Evolutionary conservation across 2,113 vertebrate species (phyloP).

Genomic region (Heteronetta atricapilla): DNA sequence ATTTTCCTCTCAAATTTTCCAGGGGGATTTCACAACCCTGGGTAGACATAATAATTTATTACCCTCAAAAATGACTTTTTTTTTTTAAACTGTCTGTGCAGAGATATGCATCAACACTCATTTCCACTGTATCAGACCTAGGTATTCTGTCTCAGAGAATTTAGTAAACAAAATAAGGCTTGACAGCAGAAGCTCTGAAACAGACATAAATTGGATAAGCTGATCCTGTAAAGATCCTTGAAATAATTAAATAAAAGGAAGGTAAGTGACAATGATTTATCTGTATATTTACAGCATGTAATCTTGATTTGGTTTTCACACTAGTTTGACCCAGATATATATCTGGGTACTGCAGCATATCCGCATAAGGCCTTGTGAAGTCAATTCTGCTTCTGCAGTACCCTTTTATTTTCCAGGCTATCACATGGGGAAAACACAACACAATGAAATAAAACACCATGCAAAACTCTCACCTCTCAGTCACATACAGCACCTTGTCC

Average conservation of each 20-base stretch:
- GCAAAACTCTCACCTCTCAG: not conserved
- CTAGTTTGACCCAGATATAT: not conserved
- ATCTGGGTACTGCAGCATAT: not conserved
- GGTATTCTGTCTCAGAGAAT: not conserved
- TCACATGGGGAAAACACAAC: not conserved
- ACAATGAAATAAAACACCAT: not conserved
- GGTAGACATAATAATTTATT: not conserved
- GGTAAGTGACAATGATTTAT: not conserved
- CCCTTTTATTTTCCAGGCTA: not conserved
- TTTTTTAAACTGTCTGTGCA: not conserved
- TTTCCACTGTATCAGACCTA: not conserved
- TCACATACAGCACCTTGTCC: not conserved
- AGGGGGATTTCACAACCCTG: not conserved
- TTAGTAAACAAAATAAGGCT: not conserved
- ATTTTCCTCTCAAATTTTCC: slow-evolving; percentile 10
- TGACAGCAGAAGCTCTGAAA: not conserved
- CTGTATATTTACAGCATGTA: not conserved
- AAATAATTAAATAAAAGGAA: not conserved
- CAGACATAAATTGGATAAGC: not conserved
- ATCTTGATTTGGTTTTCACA: not conserved
- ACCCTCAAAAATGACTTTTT: not conserved
- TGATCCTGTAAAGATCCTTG: not conserved
- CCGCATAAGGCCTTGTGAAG: not conserved
- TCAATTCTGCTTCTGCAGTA: not conserved
- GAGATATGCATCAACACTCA: not conserved